Percentiles rank a stretch among this genome's conserved stretches.
These are phyloP conservation scores for Nipponacmea schrenckii DNA, from an alignment of 2,888 invertebrate species.

Conservation along the genomic window DNA sequence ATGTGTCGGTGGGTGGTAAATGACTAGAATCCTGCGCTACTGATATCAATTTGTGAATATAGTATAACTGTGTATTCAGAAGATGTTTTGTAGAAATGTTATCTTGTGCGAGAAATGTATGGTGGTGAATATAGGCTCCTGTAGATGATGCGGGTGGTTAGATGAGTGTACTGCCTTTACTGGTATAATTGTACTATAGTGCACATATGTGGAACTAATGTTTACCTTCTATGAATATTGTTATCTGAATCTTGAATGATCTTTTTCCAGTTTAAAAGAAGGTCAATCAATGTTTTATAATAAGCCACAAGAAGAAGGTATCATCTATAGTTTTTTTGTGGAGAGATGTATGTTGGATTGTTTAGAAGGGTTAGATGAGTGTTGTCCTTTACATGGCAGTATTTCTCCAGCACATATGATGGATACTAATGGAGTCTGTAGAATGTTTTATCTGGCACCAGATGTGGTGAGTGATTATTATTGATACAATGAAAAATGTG, in stretches of 20 bases:
- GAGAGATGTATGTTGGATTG: slow-evolving; percentile 95
- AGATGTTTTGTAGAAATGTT: too few relatives aligned
- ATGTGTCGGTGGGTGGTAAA: too few relatives aligned
- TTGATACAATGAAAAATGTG: background rate
- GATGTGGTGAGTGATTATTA: slow-evolving; percentile 79
- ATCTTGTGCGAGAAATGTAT: too few relatives aligned
- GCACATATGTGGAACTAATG: too few relatives aligned
- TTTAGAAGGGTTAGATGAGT: slow-evolving; percentile 78
- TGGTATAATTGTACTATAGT: too few relatives aligned
- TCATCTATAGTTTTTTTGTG: slow-evolving; percentile 72
- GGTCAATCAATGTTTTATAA: slow-evolving; percentile 1
- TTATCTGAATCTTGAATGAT: background rate
- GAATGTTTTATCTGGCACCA: slow-evolving; percentile 85
- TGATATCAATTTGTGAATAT: too few relatives aligned
- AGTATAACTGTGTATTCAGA: too few relatives aligned
- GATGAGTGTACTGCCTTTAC: too few relatives aligned
- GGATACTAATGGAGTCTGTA: slow-evolving; percentile 44
- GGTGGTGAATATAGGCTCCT: too few relatives aligned
- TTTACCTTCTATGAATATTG: too few relatives aligned
- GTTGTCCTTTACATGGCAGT: slow-evolving; percentile 84
- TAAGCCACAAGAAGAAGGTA: slow-evolving; percentile 15
- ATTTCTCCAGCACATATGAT: slow-evolving; percentile 70
- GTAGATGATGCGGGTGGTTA: too few relatives aligned
- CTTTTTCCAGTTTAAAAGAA: background rate
- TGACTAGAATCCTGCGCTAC: too few relatives aligned